Percentiles rank a stretch among this genome's conserved stretches.
Conservation (phyloP, 2,888 invertebrate genomes). For the Coremacera marginata region DNA sequence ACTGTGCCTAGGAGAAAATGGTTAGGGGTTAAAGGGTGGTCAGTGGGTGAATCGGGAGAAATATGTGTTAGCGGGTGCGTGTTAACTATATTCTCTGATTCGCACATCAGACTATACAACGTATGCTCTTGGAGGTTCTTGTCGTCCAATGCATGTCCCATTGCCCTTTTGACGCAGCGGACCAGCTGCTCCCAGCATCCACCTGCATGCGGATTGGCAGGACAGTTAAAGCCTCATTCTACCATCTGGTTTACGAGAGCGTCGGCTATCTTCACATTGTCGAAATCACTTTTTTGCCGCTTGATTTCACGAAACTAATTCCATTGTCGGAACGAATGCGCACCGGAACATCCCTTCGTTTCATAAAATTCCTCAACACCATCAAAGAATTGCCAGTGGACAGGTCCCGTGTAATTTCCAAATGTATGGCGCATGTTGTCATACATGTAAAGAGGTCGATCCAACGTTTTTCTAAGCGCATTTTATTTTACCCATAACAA, state of each 20-base stretch:
- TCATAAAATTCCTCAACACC: not conserved
- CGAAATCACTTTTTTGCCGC: not conserved
- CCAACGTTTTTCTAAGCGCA: not conserved
- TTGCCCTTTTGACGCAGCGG: conserved; percentile 20
- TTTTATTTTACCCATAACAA: conserved; percentile 21
- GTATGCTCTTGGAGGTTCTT: no score
- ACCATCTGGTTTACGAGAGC: not conserved
- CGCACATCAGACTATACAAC: no score
- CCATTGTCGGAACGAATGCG: not conserved
- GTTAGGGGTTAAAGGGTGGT: no score
- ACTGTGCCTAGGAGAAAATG: no score
- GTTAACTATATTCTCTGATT: no score
- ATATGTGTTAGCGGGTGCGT: no score
- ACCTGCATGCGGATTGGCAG: conserved; percentile 15
- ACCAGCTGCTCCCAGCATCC: conserved; percentile 41
- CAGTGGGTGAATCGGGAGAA: no score
- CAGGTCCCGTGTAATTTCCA: conserved; percentile 38
- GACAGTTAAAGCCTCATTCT: conserved; percentile 7
- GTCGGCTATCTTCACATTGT: not conserved
- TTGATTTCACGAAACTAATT: not conserved
- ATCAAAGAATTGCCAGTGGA: not conserved
- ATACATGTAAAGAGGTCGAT: not conserved
- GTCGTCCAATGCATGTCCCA: no score
- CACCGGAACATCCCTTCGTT: not conserved
- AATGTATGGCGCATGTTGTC: conserved; percentile 42